A percentile compares a stretch with the other conserved stretches of the same genome.
phyloP scores from a whole-genome alignment of 2,113 vertebrate species.

The Macrotis lagotis region DNA sequence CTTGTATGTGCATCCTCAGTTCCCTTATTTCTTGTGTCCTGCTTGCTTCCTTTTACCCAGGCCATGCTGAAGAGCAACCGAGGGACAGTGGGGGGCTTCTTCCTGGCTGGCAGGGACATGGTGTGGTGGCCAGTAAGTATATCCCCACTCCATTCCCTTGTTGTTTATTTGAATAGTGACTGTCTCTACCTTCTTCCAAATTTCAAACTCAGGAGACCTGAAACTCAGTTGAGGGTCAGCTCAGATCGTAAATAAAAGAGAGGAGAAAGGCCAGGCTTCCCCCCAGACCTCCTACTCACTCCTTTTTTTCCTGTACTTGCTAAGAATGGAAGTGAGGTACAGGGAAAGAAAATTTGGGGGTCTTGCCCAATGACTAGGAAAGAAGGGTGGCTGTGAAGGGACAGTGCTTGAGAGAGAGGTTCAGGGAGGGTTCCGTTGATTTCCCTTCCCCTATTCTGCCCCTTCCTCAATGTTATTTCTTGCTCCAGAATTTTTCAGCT shows the following conservation, averaged over 20 bases:
- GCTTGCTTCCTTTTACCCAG: constrained; percentile 75
- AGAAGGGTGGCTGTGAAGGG: not conserved
- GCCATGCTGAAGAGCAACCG: constrained; percentile 85
- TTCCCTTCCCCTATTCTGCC: not conserved
- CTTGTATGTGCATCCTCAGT: not conserved
- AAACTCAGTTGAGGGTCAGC: not conserved
- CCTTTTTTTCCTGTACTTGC: not conserved
- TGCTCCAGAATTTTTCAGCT: not conserved
- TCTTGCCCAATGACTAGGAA: not conserved
- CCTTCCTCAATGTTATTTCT: not conserved
- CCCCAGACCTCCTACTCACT: not conserved
- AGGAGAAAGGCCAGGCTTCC: not conserved
- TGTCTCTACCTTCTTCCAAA: not conserved
- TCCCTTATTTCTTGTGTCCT: not conserved
- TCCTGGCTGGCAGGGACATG: constrained; percentile 89
- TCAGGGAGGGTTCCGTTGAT: not conserved
- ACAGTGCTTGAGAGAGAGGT: not conserved
- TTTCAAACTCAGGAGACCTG: not conserved
- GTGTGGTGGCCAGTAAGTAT: constrained; percentile 89
- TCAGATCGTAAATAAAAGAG: not conserved
- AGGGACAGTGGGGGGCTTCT: constrained; percentile 88
- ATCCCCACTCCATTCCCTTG: not conserved
- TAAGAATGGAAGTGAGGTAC: not conserved
- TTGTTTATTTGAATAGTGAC: not conserved
- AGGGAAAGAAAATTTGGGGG: not conserved